Evolutionary conservation across 2,888 invertebrate species (phyloP), one percentile per base, ranked within the genome.

Genomic region (Megalurothrips usitatus): DNA sequence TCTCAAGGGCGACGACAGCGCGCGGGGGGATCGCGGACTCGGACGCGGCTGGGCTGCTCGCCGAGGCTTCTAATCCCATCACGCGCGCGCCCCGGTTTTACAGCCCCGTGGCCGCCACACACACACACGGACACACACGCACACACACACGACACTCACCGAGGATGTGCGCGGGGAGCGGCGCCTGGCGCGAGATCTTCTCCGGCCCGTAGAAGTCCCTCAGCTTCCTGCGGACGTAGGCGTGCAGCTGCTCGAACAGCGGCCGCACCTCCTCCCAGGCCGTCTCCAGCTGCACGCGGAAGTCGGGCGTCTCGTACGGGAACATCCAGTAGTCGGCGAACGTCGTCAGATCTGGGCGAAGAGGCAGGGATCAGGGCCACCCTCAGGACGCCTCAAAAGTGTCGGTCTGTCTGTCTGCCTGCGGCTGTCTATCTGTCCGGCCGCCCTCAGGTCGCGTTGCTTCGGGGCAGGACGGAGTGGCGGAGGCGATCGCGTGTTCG

Each of bases 291-390:
- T 96, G 95, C 82, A 92, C 89, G 81, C 92, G 91, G 85, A 97
- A 92, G 82, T 92, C 92, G 0, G 90, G 88, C 0, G 93, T 92
- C 85, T 96, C 96, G 86, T 96, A 98, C 0, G 93, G 93, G 85
- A 94, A 93, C 88, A 94, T 93, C 96, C 97, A 97, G 86, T 94
- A 95, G 49, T 94, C 95, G 0, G 96, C 94, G 0, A 94, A 94
- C 85, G 96, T 94, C 1, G 93, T 93, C 84, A 95, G 96, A 88
- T 96, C 97, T 96, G 86, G 6, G 88, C n/a, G 48, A 0, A 80
- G 52, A 58, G 80, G 28, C n/a, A 52, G 58, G 63, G 34, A 52
- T 8, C n/a, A n/a, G n/a, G n/a, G n/a, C n/a, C n/a, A n/a, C n/a
- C n/a, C n/a, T n/a, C n/a, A n/a, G n/a, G n/a, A n/a, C n/a, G 34